Percentiles rank a stretch among this genome's conserved stretches.
Evolutionary conservation across 2,797 vertebrate genomes (phyloP).

Genomic region (Anabas testudineus): DNA sequence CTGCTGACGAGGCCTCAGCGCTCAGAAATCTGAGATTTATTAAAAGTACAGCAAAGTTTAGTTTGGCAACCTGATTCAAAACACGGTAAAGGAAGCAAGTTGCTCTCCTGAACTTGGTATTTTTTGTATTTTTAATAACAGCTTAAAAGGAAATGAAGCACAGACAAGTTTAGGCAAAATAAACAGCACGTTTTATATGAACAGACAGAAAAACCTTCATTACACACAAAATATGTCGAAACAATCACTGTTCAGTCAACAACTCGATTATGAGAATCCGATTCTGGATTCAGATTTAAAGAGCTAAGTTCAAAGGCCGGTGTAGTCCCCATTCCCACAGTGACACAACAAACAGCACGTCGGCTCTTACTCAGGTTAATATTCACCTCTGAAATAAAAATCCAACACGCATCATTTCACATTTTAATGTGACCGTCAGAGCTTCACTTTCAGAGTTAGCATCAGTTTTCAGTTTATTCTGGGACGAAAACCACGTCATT

Average conservation of each 20-base stretch:
- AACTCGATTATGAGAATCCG: background rate
- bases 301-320: background rate
- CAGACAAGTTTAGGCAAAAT: slow-evolving; percentile 10
- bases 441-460: background rate
- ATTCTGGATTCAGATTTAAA: background rate
- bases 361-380: too few relatives aligned
- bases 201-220: slow-evolving; percentile 11
- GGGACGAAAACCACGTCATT: background rate
- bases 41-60: background rate
- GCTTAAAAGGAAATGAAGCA: background rate
- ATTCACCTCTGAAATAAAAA: background rate
- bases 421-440: background rate
- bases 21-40: background rate
- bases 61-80: background rate
- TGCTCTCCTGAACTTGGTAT: background rate
- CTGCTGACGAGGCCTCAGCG: too few relatives aligned
- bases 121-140: background rate
- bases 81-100: background rate
- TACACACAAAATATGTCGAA: background rate
- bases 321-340: background rate
- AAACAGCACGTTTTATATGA: slow-evolving; percentile 31
- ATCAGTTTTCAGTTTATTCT: background rate
- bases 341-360: background rate
- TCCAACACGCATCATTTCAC: background rate
- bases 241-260: background rate